Evolutionary conservation across 2,888 invertebrate genomes (phyloP), one percentile per base, ranked within the genome.

Genomic region (Nymphalis c-album): DNA sequence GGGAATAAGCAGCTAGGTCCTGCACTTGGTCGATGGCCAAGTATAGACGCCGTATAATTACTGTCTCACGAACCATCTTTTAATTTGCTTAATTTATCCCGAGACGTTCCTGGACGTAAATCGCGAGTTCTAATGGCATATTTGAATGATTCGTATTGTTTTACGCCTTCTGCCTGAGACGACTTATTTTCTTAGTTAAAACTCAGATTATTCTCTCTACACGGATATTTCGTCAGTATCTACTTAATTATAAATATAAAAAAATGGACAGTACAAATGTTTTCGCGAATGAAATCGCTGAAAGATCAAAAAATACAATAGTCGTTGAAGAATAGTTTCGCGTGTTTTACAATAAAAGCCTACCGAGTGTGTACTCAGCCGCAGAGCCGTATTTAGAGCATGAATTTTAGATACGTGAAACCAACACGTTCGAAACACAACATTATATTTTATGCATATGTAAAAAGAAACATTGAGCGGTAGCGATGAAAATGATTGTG

Each of bases 41-140:
- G 82, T 86, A 85, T 79, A 83, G 84, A 81, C 84, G 82, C 82
- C 80, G 84, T 80, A 85, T 90, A 90, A 91, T 91, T 90, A 88
- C 90, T 85, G 85, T 85, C 87, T 85, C 89, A 87, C 85, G 85
- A 86, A 83, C 83, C 78, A 80, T 79, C 83, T 90, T 90, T 90
- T 90, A 90, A 92, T 91, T 91, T 90, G 88, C 88, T 87, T 90
- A 91, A 92, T 91, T 90, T 87, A 85, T 86, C 85, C 85, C 78
- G 84, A 80, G 83, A 83, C 82, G 80, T 80, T 84, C 79, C 78
- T 80, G 79, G 78, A 80, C 82, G 85, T 87, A 87, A 89, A 88
- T 88, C 88, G 85, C 79, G 78, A 84, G 82, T 83, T 87, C 89
- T 88, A 91, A 90, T 90, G 86, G 88, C 83, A 85, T 85, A 86